Base-by-base conservation (phyloP, 2,888 invertebrate species). In the Heliconius sara region DNA sequence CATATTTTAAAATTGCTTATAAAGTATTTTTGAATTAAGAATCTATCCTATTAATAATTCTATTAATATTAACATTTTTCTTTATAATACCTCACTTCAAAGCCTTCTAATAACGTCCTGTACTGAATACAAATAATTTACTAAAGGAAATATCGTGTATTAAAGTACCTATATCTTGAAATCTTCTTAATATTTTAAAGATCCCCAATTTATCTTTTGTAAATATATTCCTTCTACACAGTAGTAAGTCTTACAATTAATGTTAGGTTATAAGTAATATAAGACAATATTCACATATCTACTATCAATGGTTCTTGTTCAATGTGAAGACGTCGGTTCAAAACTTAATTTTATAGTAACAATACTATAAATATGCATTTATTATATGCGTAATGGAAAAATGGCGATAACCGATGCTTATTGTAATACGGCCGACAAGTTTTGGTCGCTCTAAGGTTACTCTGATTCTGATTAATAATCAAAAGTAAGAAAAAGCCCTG, bases 151-250 rank as follows among this genome's bases (percentile, higher is more conserved):
- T 71, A 72, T 12, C 52, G 34, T 13, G n/a, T 57, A n/a, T 57
- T 34, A 57, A 52, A 72, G n/a, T 34, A 34, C 13, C 12, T 30
- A 30, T 57, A 43, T 70, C 39, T 68, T n/a, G 39, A 68, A n/a
- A 39, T 39, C 22, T 47, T 34, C 67, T 34, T 39, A 39, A 68
- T 43, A 68, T 43, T 70, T 39, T 43, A 43, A 70, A 70, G n/a
- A 25, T 43, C 9, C 43, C 60, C 60, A 19, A 57, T 60, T 60
- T 73, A 39, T 73, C 34, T 39, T 60, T 60, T 60, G 60, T 73
- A 60, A 34, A 60, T 60, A 73, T 34, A 73, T 73, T 39, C 60
- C 39, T 60, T 73, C 60, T 60, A 73, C 73, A 73, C n/a, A 60
- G n/a, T 60, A 60, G 73, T 34, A 39, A 13, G 13, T 7, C n/a